Conservation (phyloP, 2,113 vertebrate species). For the Trogon melanurus region DNA sequence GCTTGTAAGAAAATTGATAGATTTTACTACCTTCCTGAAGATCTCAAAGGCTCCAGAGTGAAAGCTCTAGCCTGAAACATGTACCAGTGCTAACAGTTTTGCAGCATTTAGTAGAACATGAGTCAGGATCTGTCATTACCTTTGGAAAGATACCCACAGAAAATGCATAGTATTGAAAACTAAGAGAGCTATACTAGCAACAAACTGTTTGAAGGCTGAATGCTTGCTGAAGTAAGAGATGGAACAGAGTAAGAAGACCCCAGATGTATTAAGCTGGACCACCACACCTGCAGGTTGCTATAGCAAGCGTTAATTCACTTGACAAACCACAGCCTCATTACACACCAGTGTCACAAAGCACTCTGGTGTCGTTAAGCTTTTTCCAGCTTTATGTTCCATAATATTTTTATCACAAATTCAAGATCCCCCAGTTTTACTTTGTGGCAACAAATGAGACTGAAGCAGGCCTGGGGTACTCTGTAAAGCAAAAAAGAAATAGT, state of each 20-base stretch:
- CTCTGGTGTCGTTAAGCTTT: neutral
- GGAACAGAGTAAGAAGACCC: neutral
- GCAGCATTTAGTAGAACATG: neutral
- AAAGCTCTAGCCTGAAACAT: neutral
- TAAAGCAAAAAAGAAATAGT: neutral
- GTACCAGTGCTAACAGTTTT: neutral
- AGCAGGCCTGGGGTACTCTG: neutral
- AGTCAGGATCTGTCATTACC: neutral
- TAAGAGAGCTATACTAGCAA: neutral
- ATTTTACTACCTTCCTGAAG: neutral
- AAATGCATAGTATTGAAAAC: neutral
- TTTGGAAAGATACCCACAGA: constrained; percentile 5
- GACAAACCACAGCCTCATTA: neutral
- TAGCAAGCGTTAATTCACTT: neutral
- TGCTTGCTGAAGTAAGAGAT: neutral
- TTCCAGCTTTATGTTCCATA: neutral
- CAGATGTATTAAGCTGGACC: neutral
- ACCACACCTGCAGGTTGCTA: neutral
- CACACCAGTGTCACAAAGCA: neutral
- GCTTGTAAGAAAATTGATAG: neutral
- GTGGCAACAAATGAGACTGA: neutral
- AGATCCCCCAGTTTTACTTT: neutral
- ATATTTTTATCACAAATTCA: neutral
- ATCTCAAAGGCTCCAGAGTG: neutral
- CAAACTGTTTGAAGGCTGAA: neutral